phyloP scores from a whole-genome alignment of 64 coral and sea anemone species.

The Actinia tenebrosa region DNA sequence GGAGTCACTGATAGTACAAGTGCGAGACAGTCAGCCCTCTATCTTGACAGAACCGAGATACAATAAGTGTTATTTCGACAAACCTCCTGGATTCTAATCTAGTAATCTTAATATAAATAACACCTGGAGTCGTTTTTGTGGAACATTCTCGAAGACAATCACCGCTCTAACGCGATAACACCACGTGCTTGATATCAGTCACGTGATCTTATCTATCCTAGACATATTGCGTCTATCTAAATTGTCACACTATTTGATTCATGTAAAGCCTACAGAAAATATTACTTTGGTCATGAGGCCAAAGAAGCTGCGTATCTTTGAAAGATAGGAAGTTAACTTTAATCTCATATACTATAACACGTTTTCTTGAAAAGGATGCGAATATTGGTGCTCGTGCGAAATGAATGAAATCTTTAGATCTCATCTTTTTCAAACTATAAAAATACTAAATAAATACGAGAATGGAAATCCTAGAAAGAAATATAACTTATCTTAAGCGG shows the following conservation, averaged over 20 bases:
- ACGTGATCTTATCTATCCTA: neutral
- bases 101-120: neutral
- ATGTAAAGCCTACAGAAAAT: neutral
- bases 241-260: neutral
- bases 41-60: neutral
- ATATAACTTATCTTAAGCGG: neutral
- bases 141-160: neutral
- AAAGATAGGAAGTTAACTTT: neutral
- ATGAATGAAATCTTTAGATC: neutral
- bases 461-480: neutral
- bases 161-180: neutral
- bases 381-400: neutral
- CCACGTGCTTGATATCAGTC: neutral
- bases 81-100: neutral
- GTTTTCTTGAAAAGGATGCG: neutral
- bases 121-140: neutral
- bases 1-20: neutral
- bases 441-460: conserved; percentile 2
- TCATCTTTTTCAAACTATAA: neutral
- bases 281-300: neutral
- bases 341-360: neutral
- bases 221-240: neutral
- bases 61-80: neutral
- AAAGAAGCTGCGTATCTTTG: neutral
- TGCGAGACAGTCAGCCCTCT: neutral